phyloP scores from a whole-genome alignment of 2,113 vertebrate species.

The Crotophaga sulcirostris region DNA sequence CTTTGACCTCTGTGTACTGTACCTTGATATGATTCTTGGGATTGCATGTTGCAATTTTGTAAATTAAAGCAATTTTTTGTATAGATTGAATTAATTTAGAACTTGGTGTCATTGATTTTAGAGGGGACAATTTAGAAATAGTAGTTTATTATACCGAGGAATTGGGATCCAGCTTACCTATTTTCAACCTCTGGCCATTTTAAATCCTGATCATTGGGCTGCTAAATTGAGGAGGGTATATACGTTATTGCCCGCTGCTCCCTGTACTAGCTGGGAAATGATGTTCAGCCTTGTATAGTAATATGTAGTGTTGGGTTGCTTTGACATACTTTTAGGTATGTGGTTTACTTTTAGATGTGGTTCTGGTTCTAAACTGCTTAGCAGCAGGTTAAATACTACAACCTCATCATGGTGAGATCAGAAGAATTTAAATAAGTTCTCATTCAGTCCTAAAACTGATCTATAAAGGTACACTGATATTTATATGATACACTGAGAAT shows the following conservation, averaged over 20 bases:
- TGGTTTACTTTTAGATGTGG: not conserved
- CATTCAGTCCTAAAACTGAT: not conserved
- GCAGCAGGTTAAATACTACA: not conserved
- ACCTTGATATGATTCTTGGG: not conserved
- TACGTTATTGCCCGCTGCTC: not conserved
- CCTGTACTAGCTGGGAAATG: not conserved
- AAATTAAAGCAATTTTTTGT: conserved; percentile 49
- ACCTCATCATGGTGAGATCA: not conserved
- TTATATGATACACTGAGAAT: too few relatives aligned
- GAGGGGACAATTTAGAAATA: not conserved
- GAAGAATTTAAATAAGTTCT: not conserved
- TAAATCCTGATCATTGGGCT: not conserved
- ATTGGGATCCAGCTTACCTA: not conserved
- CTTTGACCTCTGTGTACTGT: conserved; percentile 1
- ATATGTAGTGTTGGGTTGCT: not conserved
- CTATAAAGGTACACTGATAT: not conserved
- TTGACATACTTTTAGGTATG: not conserved
- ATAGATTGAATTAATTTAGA: conserved; percentile 24
- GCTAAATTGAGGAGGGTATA: conserved; percentile 24
- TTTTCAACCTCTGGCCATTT: conserved; percentile 6
- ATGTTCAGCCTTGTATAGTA: not conserved
- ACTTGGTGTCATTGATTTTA: conserved; percentile 38
- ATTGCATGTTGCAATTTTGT: conserved; percentile 18
- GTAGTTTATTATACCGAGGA: conserved; percentile 20
- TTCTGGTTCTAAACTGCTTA: conserved; percentile 10